These are phyloP conservation scores for Ischnus inquisitorius DNA, from an alignment of 2,888 invertebrate species.

Conservation along the genomic window DNA sequence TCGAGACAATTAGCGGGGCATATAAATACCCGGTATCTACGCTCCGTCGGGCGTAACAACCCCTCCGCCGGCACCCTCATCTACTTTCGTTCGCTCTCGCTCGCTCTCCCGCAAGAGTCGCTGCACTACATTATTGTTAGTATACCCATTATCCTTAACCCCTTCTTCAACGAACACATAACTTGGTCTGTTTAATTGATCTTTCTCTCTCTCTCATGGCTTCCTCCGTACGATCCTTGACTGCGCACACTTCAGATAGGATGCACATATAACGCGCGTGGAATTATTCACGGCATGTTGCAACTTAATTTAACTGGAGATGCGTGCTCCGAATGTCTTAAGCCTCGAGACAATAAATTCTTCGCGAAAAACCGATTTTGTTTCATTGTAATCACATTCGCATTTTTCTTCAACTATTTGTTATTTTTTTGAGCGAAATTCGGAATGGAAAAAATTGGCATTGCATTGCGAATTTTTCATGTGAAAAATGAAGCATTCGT, in stretches of 20 bases:
- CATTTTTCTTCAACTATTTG: no score
- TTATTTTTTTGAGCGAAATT: no score
- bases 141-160: constrained; percentile 60
- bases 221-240: constrained; percentile 68
- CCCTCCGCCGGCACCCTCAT: constrained; percentile 72
- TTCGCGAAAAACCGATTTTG: neutral
- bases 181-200: constrained; percentile 82
- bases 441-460: no score
- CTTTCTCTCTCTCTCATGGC: constrained; percentile 77
- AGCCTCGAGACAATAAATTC: neutral
- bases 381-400: neutral
- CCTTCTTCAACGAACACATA: constrained; percentile 71
- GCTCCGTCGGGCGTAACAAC: constrained; percentile 80
- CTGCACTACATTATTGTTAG: constrained; percentile 27
- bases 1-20: constrained; percentile 84
- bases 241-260: constrained; percentile 57
- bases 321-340: neutral
- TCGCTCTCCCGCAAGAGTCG: constrained; percentile 27
- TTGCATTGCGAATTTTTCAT: no score
- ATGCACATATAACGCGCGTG: constrained; percentile 26
- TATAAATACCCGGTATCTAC: constrained; percentile 84
- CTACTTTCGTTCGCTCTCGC: constrained; percentile 21
- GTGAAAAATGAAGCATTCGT: no score
- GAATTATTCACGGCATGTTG: constrained; percentile 12
- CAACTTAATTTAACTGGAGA: constrained; percentile 15